Conservation (phyloP, 2,888 invertebrate genomes). For the Netelia melanura region DNA sequence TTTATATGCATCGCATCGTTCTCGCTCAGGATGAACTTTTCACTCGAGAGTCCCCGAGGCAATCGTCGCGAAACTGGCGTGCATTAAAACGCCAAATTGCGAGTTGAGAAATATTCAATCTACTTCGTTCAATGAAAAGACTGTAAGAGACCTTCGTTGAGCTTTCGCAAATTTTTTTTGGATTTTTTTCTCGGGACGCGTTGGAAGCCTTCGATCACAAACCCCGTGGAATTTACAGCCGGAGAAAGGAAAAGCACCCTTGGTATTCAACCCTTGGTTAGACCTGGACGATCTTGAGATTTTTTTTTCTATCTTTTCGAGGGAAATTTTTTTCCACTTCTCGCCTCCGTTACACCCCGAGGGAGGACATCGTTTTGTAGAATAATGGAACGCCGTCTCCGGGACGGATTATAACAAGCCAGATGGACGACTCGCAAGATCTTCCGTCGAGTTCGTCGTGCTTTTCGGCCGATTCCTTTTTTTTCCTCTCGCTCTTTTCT, state of each 20-base stretch:
- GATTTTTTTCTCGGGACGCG: neutral
- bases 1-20: no score
- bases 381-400: slow-evolving; percentile 40
- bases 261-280: neutral
- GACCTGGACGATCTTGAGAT: neutral
- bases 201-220: neutral
- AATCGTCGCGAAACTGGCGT: no score
- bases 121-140: no score
- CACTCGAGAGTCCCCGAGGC: no score
- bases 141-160: no score
- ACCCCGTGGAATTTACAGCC: neutral
- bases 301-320: neutral
- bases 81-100: no score
- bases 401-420: slow-evolving; percentile 43
- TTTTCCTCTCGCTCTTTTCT: neutral
- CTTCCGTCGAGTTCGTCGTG: slow-evolving; percentile 23
- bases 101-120: no score
- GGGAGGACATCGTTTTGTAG: slow-evolving; percentile 35
- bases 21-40: no score
- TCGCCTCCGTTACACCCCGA: neutral
- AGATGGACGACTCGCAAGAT: slow-evolving; percentile 25
- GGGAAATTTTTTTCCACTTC: slow-evolving; percentile 22
- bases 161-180: no score
- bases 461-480: slow-evolving; percentile 5
- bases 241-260: neutral